Percentiles rank a stretch among this genome's conserved stretches.
phyloP scores from a whole-genome alignment of 1,140 invertebrate species.

The Scaptodrosophila lebanonensis region DNA sequence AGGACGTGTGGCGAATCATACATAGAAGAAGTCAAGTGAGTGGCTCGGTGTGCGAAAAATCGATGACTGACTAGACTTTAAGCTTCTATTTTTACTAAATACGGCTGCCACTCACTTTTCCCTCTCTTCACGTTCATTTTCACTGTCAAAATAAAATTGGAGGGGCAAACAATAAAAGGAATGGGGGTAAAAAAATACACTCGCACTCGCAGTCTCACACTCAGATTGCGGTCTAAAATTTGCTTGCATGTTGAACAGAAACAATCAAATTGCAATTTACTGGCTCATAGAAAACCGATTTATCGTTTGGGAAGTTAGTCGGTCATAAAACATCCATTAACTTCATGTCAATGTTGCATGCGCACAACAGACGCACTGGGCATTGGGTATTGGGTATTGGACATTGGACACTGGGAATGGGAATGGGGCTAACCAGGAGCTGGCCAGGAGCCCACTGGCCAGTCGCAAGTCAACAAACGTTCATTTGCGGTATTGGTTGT shows the following conservation, averaged over 20 bases:
- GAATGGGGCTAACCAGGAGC: no score
- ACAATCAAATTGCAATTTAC: constrained; percentile 73
- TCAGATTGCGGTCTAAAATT: no score
- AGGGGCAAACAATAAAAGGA: constrained; percentile 2
- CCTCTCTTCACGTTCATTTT: constrained; percentile 57
- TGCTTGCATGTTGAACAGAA: constrained; percentile 72
- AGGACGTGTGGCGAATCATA: constrained; percentile 32
- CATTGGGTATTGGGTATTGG: no score
- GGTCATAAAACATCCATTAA: constrained; percentile 75
- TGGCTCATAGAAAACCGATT: constrained; percentile 73
- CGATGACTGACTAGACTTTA: constrained; percentile 13
- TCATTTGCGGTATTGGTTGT: constrained; percentile 56
- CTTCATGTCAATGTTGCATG: constrained; percentile 70
- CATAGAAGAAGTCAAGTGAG: no score
- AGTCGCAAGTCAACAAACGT: constrained; percentile 47
- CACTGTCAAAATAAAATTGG: constrained; percentile 13
- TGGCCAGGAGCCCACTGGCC: no score
- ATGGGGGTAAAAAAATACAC: constrained; percentile 11
- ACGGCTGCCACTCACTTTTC: constrained; percentile 20
- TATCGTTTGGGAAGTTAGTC: constrained; percentile 72
- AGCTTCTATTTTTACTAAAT: constrained; percentile 15
- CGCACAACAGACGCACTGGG: constrained; percentile 23
- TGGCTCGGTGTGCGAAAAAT: constrained; percentile 43
- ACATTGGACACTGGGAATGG: no score
- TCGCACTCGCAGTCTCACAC: no score